These are phyloP conservation scores for Emydura subglobosa DNA, from an alignment of 2,113 vertebrate species.

Conservation along the genomic window DNA sequence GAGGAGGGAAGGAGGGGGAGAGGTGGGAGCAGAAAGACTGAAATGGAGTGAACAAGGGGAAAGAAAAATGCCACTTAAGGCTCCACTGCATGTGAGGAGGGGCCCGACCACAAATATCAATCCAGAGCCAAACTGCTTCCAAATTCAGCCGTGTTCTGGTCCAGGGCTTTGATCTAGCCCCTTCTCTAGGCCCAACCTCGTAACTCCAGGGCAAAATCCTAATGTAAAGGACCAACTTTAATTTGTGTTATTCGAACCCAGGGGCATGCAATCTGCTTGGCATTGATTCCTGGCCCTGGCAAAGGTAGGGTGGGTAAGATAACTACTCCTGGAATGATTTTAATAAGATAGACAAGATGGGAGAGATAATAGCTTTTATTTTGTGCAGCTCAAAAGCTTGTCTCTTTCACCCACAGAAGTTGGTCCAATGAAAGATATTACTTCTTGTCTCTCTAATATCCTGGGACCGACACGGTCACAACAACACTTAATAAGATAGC, in stretches of 20 bases:
- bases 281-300: not conserved
- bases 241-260: not conserved
- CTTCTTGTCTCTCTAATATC: not conserved
- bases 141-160: rapidly evolving
- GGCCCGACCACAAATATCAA: rapidly evolving
- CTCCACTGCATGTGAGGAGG: not conserved
- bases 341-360: not conserved
- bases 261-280: not conserved
- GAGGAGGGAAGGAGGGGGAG: rapidly evolving
- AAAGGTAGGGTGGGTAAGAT: no score
- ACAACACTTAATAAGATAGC: not conserved
- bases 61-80: not conserved
- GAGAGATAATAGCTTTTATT: not conserved
- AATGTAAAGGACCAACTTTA: no score
- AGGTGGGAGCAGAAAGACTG: not conserved
- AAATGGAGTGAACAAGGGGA: not conserved
- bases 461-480: not conserved
- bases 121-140: not conserved
- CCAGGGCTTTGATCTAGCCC: no score
- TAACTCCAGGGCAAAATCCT: not conserved
- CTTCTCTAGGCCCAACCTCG: not conserved
- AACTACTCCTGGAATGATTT: not conserved
- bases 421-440: not conserved
- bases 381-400: not conserved
- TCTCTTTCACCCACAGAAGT: not conserved